These are phyloP conservation scores for Polylopha cassiicola DNA, from an alignment of 2,888 invertebrate genomes.

Conservation along the genomic window DNA sequence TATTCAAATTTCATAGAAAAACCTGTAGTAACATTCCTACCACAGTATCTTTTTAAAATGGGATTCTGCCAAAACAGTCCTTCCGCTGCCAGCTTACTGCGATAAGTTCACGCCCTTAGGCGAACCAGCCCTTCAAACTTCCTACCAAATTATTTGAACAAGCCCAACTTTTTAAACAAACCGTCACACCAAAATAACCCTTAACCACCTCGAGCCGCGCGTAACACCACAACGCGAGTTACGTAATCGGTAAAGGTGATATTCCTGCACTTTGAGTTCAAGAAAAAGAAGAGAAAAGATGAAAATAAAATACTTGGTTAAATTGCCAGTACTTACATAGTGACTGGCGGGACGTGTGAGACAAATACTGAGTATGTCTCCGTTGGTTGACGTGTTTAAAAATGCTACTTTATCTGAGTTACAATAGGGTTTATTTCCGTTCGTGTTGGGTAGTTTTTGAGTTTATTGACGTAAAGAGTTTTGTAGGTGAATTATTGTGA, in stretches of 20 bases:
- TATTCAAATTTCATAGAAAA: too few species aligned
- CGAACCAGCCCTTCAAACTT: constrained; percentile 62
- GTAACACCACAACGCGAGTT: constrained; percentile 10
- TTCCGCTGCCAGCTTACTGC: constrained; percentile 17
- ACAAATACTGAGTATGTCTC: constrained; percentile 47
- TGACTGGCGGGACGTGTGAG: constrained; percentile 46
- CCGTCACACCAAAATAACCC: constrained; percentile 41
- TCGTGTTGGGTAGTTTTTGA: constrained; percentile 10
- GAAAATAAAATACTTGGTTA: constrained; percentile 41
- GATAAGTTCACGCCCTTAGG: constrained; percentile 60
- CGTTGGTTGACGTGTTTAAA: constrained; percentile 19
- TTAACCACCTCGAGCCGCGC: constrained; percentile 26
- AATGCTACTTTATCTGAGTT: not conserved
- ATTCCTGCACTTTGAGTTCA: constrained; percentile 34
- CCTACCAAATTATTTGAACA: constrained; percentile 70
- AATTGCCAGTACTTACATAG: constrained; percentile 49
- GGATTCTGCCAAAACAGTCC: constrained; percentile 6
- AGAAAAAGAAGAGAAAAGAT: constrained; percentile 29
- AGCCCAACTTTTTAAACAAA: constrained; percentile 37
- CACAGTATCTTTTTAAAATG: too few species aligned
- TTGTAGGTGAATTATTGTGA: constrained; percentile 37
- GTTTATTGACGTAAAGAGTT: constrained; percentile 32
- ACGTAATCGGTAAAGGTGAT: constrained; percentile 30
- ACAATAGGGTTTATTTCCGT: constrained; percentile 1
- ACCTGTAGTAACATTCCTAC: too few species aligned